These are phyloP conservation scores for Lasiurus borealis DNA, from an alignment of 2,113 vertebrate genomes.

Conservation along the genomic window DNA sequence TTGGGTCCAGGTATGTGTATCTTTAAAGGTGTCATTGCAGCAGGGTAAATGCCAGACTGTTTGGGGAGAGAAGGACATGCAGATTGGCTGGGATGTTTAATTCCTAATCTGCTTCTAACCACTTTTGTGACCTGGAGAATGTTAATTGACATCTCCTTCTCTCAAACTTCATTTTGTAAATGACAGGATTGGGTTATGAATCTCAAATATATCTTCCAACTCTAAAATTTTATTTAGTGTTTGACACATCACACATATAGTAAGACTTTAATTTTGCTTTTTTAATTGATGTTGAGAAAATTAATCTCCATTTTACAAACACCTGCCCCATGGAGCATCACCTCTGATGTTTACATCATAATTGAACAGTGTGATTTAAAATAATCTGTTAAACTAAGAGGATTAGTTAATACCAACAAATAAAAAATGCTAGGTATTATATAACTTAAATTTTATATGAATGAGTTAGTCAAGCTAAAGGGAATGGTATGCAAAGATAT, in stretches of 20 bases:
- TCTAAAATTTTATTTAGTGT: constrained; percentile 46
- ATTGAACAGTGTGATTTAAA: constrained; percentile 58
- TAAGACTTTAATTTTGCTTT: constrained; percentile 61
- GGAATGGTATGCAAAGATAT: not conserved
- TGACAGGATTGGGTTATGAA: not conserved
- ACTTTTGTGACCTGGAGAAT: constrained; percentile 28
- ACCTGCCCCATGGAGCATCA: not conserved
- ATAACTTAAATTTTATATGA: not conserved
- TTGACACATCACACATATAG: not conserved
- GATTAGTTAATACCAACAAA: constrained; percentile 33
- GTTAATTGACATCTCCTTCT: not conserved
- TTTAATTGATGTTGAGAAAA: constrained; percentile 38
- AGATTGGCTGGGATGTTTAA: not conserved
- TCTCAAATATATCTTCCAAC: not conserved
- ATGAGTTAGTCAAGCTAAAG: not conserved
- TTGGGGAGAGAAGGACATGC: not conserved
- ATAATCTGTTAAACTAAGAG: not conserved
- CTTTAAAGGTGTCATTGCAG: not conserved
- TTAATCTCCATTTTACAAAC: constrained; percentile 62
- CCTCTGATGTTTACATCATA: constrained; percentile 27
- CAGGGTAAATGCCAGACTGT: not conserved
- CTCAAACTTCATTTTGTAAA: constrained; percentile 43
- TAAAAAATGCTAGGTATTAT: not conserved
- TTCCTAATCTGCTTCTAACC: not conserved
- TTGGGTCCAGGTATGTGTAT: not conserved